These are phyloP conservation scores for Olivierus martensii DNA, from an alignment of 1,140 invertebrate genomes.

Conservation along the genomic window DNA sequence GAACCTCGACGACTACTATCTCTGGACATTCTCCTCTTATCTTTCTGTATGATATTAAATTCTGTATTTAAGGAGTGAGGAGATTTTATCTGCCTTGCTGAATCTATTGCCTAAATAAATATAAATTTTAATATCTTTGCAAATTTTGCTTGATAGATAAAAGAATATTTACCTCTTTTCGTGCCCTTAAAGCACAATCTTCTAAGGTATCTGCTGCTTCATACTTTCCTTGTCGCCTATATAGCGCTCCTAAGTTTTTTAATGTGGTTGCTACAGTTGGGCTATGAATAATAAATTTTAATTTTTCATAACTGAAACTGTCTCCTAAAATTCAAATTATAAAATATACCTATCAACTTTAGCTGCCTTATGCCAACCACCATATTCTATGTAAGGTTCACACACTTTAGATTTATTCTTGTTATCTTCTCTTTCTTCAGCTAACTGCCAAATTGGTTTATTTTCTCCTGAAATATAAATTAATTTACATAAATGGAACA, in stretches of 20 bases:
- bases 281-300: conserved; percentile 9
- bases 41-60: conserved; percentile 21
- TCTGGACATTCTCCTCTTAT: conserved; percentile 33
- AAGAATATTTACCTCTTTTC: conserved; percentile 54
- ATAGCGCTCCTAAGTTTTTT: conserved; percentile 85
- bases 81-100: conserved; percentile 15
- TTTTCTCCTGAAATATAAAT: conserved; percentile 47
- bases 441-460: conserved; percentile 99
- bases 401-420: conserved; percentile 84
- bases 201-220: conserved; percentile 97
- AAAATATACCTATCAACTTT: conserved; percentile 70
- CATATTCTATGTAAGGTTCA: conserved; percentile 83
- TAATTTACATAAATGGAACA: not conserved
- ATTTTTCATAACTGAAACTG: not conserved
- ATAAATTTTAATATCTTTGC: not conserved
- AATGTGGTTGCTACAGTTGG: conserved; percentile 26
- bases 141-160: not conserved
- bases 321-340: not conserved
- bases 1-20: conserved; percentile 39
- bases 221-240: conserved; percentile 94
- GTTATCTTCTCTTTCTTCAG: conserved; percentile 92
- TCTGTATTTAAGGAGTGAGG: conserved; percentile 18
- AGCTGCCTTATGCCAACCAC: conserved; percentile 96
- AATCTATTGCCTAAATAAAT: conserved; percentile 15
- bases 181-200: conserved; percentile 84